A percentile compares a stretch with the other conserved stretches of the same genome.
Evolutionary conservation across 2,797 vertebrate species (phyloP).

Genomic region (Gymnocypris eckloni): DNA sequence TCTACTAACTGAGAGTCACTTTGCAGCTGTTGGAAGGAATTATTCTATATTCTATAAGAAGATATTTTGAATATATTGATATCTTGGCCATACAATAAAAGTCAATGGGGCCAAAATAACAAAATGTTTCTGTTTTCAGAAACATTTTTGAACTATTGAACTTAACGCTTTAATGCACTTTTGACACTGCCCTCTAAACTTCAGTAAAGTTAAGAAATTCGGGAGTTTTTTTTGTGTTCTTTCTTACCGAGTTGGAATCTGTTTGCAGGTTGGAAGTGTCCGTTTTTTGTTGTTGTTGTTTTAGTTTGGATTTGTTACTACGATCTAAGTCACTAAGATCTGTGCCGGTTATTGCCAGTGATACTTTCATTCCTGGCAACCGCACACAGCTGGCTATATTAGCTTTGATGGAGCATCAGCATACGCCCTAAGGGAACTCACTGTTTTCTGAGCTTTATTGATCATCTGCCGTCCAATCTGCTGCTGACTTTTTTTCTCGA

Average conservation of each 20-base stretch:
- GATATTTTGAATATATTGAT: background rate
- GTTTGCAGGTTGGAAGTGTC: background rate
- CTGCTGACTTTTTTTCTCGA: slow-evolving; percentile 7
- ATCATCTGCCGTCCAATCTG: slow-evolving; percentile 50
- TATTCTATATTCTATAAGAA: too few species aligned
- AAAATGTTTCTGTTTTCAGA: background rate
- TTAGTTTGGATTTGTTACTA: background rate
- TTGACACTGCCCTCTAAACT: background rate
- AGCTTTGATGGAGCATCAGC: slow-evolving; percentile 40
- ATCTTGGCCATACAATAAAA: background rate
- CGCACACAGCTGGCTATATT: slow-evolving; percentile 39
- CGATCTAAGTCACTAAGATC: background rate
- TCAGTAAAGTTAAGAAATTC: background rate
- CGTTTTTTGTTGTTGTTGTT: background rate
- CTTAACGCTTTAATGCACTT: background rate
- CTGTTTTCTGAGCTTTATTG: slow-evolving; percentile 43
- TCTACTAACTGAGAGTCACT: too few species aligned
- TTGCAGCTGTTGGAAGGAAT: too few species aligned
- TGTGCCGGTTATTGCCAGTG: slow-evolving; percentile 21
- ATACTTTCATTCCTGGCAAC: slow-evolving; percentile 38
- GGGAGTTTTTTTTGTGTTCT: background rate
- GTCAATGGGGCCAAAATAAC: background rate
- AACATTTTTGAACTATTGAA: background rate
- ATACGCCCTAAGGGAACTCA: slow-evolving; percentile 31
- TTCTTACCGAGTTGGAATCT: background rate